A percentile compares a stretch with the other conserved stretches of the same genome.
Evolutionary conservation across 2,113 vertebrate species (phyloP).

Genomic region (Colossoma macropomum): DNA sequence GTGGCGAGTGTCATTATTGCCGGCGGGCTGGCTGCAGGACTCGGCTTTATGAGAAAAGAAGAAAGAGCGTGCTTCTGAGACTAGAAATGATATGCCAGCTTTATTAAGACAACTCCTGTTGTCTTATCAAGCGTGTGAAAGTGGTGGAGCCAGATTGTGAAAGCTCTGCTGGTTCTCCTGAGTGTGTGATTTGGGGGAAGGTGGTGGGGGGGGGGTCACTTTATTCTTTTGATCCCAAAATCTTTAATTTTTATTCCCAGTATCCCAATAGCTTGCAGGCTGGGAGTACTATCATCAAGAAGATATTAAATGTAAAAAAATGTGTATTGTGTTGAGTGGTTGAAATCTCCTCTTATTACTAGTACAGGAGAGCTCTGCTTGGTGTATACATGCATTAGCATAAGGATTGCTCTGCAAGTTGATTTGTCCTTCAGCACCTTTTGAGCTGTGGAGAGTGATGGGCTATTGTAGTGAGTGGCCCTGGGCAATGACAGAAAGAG

Average conservation of each 20-base stretch:
- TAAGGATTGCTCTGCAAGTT: constrained; percentile 31
- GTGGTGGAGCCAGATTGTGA: neutral
- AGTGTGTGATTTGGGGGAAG: neutral
- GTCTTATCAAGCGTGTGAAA: neutral
- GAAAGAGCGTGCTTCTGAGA: neutral
- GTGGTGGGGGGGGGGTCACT: neutral
- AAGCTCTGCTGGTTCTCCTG: neutral
- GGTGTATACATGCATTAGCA: constrained; percentile 20
- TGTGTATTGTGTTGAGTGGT: no score
- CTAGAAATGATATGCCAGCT: neutral
- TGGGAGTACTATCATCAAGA: neutral
- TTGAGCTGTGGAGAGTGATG: constrained; percentile 31
- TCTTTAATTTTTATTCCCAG: constrained; percentile 10
- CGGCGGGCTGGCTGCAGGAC: constrained; percentile 39
- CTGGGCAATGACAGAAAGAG: constrained; percentile 40
- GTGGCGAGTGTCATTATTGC: constrained; percentile 21
- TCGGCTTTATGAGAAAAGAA: constrained; percentile 16
- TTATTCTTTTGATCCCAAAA: neutral
- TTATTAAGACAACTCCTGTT: neutral
- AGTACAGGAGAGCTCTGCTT: neutral
- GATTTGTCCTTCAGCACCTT: constrained; percentile 45
- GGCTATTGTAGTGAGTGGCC: constrained; percentile 46
- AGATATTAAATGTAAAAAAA: neutral
- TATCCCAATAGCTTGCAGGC: neutral
- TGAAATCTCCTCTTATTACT: neutral